phyloP scores from a whole-genome alignment of 1,140 invertebrate genomes.

The Bombyx mori region ASM3026992v2 NC_085113.1:9237501-9238000 shows the following conservation, averaged over 20 bases:
- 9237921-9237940: constrained; percentile 36
- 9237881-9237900: constrained; percentile 41
- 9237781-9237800: too few species aligned
- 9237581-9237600: constrained; percentile 40
- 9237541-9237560: constrained; percentile 41
- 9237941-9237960: constrained; percentile 62
- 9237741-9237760: constrained; percentile 29
- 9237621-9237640: constrained; percentile 65
- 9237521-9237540: constrained; percentile 47
- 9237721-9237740: constrained; percentile 41
- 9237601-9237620: constrained; percentile 68
- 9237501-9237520: constrained; percentile 15
- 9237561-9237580: constrained; percentile 62
- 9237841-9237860: constrained; percentile 16
- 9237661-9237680: constrained; percentile 66
- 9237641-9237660: constrained; percentile 55
- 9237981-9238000: constrained; percentile 58
- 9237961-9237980: constrained; percentile 65
- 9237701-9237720: constrained; percentile 59
- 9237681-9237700: constrained; percentile 68
- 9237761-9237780: constrained; percentile 10
- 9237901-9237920: constrained; percentile 40
- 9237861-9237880: constrained; percentile 34
- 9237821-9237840: constrained; percentile 9
- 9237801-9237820: too few species aligned